Evolutionary conservation across 2,888 invertebrate species (phyloP).

Genomic region (Cotesia congregata): DNA sequence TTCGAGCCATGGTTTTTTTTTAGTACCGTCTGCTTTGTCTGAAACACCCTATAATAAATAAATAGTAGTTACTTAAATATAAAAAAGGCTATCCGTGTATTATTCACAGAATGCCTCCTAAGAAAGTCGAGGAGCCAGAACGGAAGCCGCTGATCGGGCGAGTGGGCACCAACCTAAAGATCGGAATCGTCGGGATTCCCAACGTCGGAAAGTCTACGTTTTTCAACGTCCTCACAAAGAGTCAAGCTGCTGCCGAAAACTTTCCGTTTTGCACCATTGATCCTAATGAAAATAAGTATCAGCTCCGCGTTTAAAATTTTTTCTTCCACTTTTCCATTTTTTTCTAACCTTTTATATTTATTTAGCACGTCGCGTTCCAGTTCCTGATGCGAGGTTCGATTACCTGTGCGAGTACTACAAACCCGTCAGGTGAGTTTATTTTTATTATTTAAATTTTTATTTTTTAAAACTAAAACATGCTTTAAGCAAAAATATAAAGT

Average conservation of each 20-base stretch:
- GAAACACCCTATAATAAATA: background rate
- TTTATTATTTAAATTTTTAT: too few relatives aligned
- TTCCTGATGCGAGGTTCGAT: constrained; percentile 95
- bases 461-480: too few relatives aligned
- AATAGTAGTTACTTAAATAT: background rate
- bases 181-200: constrained; percentile 96
- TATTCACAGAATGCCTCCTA: constrained; percentile 78
- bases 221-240: constrained; percentile 99
- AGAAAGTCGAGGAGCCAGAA: constrained; percentile 92
- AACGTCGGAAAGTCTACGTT: constrained; percentile 99
- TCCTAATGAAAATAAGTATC: constrained; percentile 99
- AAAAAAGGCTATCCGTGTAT: background rate
- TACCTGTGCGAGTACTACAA: constrained; percentile 94
- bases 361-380: constrained; percentile 92
- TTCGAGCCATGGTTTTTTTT: background rate
- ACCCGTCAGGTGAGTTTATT: constrained; percentile 83
- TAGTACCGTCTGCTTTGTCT: background rate
- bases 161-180: constrained; percentile 95
- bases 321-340: constrained; percentile 7
- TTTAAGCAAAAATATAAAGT: background rate
- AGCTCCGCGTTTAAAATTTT: constrained; percentile 54
- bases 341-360: constrained; percentile 53
- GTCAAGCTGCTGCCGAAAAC: constrained; percentile 97
- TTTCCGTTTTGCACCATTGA: constrained; percentile 99
- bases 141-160: constrained; percentile 93